A percentile compares a stretch with the other conserved stretches of the same genome.
Evolutionary conservation across 2,113 vertebrate species (phyloP).

Genomic region (Sebastes schlegelii): DNA sequence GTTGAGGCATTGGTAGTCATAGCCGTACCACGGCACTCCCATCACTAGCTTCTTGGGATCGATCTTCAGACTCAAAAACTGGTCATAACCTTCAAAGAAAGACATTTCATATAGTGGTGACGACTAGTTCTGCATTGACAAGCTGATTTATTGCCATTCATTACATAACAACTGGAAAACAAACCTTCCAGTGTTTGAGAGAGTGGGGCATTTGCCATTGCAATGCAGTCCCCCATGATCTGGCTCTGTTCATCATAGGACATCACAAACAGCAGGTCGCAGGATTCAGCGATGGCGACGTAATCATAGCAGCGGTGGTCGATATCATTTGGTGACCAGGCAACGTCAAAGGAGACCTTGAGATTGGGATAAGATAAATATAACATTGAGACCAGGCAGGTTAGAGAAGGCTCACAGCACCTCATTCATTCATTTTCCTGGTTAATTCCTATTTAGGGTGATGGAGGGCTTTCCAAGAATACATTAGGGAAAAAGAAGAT

Average conservation of each 20-base stretch:
- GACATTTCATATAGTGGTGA: not conserved
- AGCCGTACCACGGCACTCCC: slow-evolving; percentile 99
- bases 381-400: not conserved
- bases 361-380: slow-evolving; percentile 33
- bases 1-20: slow-evolving; percentile 92
- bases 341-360: slow-evolving; percentile 96
- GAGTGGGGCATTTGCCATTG: slow-evolving; percentile 93
- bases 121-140: not conserved
- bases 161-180: slow-evolving; percentile 34
- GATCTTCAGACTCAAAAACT: slow-evolving; percentile 89
- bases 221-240: slow-evolving; percentile 90
- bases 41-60: slow-evolving; percentile 92
- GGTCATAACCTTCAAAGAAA: slow-evolving; percentile 86
- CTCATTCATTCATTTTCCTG: not conserved
- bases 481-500: not conserved
- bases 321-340: slow-evolving; percentile 92
- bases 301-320: slow-evolving; percentile 96
- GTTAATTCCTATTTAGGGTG: not conserved
- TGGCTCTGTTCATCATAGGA: slow-evolving; percentile 97
- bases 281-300: slow-evolving; percentile 88
- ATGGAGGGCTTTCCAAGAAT: not conserved
- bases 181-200: slow-evolving; percentile 89
- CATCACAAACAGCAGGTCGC: slow-evolving; percentile 98
- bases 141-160: not conserved
- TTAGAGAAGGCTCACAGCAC: not conserved